Base-by-base conservation (phyloP, 2,797 vertebrate genomes). In the Neosilurus hyrtlii region DNA sequence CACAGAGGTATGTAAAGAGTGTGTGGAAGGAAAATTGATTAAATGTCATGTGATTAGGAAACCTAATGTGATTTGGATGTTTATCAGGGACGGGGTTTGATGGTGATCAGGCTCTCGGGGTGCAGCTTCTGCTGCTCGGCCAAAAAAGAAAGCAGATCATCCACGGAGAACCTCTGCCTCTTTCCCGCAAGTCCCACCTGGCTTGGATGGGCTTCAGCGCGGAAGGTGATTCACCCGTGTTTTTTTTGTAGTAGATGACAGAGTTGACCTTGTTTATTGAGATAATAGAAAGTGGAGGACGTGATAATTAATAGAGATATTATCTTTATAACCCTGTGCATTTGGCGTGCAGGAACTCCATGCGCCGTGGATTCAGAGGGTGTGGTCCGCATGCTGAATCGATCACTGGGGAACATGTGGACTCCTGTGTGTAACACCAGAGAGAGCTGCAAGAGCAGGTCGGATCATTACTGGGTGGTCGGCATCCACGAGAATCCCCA, bases 391-490 rank as follows among this genome's bases (percentile, higher is more conserved):
- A 94, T 99, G 94, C 87, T 99, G 87, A 99, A 99, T 89, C 95
- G 97, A 84, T 93, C 93, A 0, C 84, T 99, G n/a, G 97, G 94
- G 0, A 95, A 96, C 89, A 96, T 94, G 0, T 99, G 97, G 97
- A 92, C 95, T 3, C 98, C 97, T 0, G 91, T 99, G 54, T 98
- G 97, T 79, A 92, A 96, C 92, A 97, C 93, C 3, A 93, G 94
- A 80, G 97, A 99, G 10, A 95, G 95, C 79, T 98, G 96, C 90
- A 99, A 97, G 88, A 96, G 96, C 82, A 96, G 95, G 85, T 97
- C 96, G 0, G 97, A 99, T 87, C 95, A 98, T 88, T 98, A 96
- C 22, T 99, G 98, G 98, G 95, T 99, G 22, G 95, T 99, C 12
- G 97, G 97, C 7, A 86, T 98, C 30, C 96, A 97, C 26, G 97